Evolutionary conservation across 2,888 invertebrate genomes (phyloP).

Genomic region (Halictus quadricinctus): DNA sequence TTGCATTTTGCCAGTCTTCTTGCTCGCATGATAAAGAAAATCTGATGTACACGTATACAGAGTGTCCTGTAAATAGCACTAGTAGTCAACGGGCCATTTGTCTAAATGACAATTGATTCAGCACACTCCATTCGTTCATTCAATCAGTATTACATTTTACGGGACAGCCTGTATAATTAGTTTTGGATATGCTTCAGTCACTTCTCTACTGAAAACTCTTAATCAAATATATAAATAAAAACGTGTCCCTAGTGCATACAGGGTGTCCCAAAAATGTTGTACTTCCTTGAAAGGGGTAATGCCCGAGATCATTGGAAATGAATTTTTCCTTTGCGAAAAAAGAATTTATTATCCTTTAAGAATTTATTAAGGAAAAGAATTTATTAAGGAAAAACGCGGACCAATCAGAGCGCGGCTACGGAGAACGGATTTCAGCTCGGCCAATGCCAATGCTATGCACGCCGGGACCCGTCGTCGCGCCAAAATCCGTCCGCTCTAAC

Average conservation of each 20-base stretch:
- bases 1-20: constrained; percentile 28
- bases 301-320: too few species aligned
- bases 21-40: neutral
- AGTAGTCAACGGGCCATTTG: neutral
- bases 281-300: too few species aligned
- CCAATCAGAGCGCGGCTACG: too few species aligned
- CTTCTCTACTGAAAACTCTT: neutral
- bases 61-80: neutral
- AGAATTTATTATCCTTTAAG: too few species aligned
- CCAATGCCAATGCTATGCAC: too few species aligned
- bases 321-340: too few species aligned
- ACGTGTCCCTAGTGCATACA: neutral
- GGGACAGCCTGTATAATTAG: neutral
- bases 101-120: neutral
- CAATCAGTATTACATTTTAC: neutral
- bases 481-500: too few species aligned
- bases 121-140: neutral
- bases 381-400: too few species aligned
- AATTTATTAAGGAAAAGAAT: too few species aligned
- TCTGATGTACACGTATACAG: neutral
- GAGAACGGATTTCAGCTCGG: too few species aligned
- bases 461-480: too few species aligned
- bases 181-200: neutral
- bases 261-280: too few species aligned
- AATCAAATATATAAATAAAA: neutral